A percentile compares a stretch with the other conserved stretches of the same genome.
Conservation (phyloP, 2,113 vertebrate species). For the Saccopteryx leptura region DNA sequence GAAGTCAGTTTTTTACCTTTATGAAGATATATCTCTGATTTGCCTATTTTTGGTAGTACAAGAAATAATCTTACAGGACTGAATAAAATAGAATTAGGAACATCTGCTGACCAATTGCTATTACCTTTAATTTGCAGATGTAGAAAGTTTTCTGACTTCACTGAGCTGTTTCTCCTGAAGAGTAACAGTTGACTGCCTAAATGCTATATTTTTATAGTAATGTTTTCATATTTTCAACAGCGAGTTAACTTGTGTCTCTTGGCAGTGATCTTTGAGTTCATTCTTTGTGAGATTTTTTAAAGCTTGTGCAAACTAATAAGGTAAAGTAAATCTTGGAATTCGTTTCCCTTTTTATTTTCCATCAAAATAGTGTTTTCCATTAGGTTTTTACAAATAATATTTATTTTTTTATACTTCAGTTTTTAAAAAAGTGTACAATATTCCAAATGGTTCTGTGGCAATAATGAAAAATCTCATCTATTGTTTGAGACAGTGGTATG, state of each 20-base stretch:
- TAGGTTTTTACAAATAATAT: slow-evolving; percentile 62
- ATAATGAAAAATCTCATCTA: slow-evolving; percentile 81
- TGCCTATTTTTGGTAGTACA: slow-evolving; percentile 8
- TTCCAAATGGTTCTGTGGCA: slow-evolving; percentile 66
- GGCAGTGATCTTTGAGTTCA: slow-evolving; percentile 74
- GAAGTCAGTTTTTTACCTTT: background rate
- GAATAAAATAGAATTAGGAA: slow-evolving; percentile 5
- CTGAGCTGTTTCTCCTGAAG: slow-evolving; percentile 50
- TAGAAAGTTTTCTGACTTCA: slow-evolving; percentile 25
- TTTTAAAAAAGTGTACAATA: slow-evolving; percentile 57
- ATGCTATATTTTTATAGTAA: slow-evolving; percentile 68
- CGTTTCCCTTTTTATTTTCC: slow-evolving; percentile 18
- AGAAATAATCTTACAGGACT: background rate
- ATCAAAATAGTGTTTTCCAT: slow-evolving; percentile 75
- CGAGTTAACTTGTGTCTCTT: slow-evolving; percentile 72
- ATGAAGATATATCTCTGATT: background rate
- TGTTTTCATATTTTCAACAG: slow-evolving; percentile 77
- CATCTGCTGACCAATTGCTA: background rate
- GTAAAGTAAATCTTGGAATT: slow-evolving; percentile 58
- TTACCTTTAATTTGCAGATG: slow-evolving; percentile 52
- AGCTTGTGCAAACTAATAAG: slow-evolving; percentile 67
- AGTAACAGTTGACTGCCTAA: slow-evolving; percentile 77
- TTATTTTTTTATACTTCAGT: slow-evolving; percentile 71
- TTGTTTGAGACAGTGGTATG: slow-evolving; percentile 88
- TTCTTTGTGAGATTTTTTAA: slow-evolving; percentile 76